Evolutionary conservation across 2,113 vertebrate species (phyloP).

Genomic region (Chelonoidis abingdonii): DNA sequence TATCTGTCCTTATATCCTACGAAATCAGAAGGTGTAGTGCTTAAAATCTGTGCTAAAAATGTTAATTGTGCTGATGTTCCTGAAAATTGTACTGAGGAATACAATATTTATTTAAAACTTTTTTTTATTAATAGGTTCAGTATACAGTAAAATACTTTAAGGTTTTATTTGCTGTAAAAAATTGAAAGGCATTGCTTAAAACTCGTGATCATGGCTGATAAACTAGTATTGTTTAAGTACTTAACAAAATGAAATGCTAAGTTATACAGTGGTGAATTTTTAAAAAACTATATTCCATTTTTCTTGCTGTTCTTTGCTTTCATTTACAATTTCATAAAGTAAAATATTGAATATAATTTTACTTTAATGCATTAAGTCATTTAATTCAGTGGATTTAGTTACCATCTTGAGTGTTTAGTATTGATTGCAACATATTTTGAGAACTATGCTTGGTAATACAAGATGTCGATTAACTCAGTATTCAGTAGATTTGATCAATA

Average conservation of each 20-base stretch:
- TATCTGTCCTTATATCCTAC: neutral
- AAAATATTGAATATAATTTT: neutral
- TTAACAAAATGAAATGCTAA: accelerated
- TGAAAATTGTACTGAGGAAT: neutral
- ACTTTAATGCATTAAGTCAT: neutral
- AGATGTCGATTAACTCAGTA: neutral
- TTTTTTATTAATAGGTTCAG: neutral
- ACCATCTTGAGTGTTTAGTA: too few species aligned
- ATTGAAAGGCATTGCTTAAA: neutral
- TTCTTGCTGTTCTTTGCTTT: neutral
- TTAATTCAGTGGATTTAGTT: too few species aligned
- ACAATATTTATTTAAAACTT: neutral
- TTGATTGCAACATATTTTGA: neutral
- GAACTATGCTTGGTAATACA: neutral
- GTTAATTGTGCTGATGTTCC: neutral
- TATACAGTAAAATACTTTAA: neutral
- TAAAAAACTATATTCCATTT: neutral
- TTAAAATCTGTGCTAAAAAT: neutral
- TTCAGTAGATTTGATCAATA: neutral
- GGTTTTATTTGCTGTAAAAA: neutral
- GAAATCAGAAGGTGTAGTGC: neutral
- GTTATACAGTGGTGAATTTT: neutral
- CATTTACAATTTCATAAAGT: neutral
- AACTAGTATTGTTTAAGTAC: neutral
- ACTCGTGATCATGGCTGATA: neutral